Evolutionary conservation across 1,140 invertebrate species (phyloP).

Genomic region (Metaphire vulgaris): DNA sequence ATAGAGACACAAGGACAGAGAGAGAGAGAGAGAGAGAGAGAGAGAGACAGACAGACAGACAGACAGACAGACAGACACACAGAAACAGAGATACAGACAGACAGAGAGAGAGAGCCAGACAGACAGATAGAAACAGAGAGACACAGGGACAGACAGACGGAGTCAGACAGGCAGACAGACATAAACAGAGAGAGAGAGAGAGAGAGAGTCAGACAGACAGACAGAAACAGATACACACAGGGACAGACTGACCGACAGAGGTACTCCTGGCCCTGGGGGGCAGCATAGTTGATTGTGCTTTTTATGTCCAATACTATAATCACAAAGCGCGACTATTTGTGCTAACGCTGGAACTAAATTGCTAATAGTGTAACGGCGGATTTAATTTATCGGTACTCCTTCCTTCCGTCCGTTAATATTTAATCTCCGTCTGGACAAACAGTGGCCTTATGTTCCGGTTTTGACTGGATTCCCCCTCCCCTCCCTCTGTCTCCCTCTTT

Average conservation of each 20-base stretch:
- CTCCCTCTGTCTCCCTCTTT: too few relatives aligned
- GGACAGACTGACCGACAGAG: not conserved
- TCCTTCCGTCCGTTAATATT: too few relatives aligned
- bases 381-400: too few relatives aligned
- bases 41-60: slow-evolving; percentile 6
- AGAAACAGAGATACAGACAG: slow-evolving; percentile 6
- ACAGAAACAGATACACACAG: not conserved
- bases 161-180: not conserved
- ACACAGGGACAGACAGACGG: slow-evolving; percentile 15
- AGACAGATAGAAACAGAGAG: not conserved
- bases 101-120: not conserved
- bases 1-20: slow-evolving; percentile 7
- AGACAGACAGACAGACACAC: slow-evolving; percentile 6
- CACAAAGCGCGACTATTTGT: too few relatives aligned
- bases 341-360: too few relatives aligned
- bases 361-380: too few relatives aligned
- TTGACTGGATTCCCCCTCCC: too few relatives aligned
- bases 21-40: slow-evolving; percentile 12
- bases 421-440: too few relatives aligned
- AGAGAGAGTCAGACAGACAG: slow-evolving; percentile 3
- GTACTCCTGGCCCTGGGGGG: too few relatives aligned
- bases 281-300: too few relatives aligned
- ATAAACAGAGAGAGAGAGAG: not conserved
- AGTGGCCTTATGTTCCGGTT: too few relatives aligned
- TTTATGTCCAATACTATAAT: too few relatives aligned